Conservation (phyloP, 2,113 vertebrate species). For the Thalassarche chlororhynchos region DNA sequence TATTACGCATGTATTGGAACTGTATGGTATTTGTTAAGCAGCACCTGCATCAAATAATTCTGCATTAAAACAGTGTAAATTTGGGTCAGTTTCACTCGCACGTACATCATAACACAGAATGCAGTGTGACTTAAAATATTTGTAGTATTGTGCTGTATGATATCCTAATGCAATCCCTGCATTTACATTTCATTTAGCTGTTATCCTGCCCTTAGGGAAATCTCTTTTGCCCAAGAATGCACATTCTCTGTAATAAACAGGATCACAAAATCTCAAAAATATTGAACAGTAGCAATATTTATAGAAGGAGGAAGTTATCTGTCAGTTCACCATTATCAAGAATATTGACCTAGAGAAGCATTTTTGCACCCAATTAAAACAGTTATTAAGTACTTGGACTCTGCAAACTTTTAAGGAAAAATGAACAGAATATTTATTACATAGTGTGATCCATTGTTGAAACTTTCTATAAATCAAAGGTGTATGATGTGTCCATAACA, state of each 20-base stretch:
- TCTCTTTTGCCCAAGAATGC: not conserved
- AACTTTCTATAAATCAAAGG: not conserved
- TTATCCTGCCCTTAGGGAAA: conserved; percentile 47
- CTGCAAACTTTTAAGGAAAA: not conserved
- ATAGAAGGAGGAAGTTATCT: not conserved
- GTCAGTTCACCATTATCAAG: not conserved
- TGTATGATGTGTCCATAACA: not conserved
- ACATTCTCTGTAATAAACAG: not conserved
- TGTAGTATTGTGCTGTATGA: not conserved
- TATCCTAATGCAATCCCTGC: not conserved
- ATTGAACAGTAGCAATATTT: not conserved
- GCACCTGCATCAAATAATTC: not conserved
- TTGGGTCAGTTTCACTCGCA: not conserved
- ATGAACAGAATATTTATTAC: not conserved
- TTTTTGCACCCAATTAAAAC: not conserved
- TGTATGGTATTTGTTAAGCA: not conserved
- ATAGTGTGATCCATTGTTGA: not conserved
- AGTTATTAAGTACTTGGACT: not conserved
- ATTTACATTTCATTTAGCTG: conserved; percentile 42
- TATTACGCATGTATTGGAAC: not conserved
- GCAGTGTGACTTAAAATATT: not conserved
- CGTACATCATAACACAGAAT: not conserved
- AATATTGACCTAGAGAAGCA: not conserved
- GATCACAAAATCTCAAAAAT: not conserved
- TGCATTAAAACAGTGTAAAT: not conserved